Evolutionary conservation across 2,888 invertebrate genomes (phyloP).

Genomic region (Nomada ruficornis): DNA sequence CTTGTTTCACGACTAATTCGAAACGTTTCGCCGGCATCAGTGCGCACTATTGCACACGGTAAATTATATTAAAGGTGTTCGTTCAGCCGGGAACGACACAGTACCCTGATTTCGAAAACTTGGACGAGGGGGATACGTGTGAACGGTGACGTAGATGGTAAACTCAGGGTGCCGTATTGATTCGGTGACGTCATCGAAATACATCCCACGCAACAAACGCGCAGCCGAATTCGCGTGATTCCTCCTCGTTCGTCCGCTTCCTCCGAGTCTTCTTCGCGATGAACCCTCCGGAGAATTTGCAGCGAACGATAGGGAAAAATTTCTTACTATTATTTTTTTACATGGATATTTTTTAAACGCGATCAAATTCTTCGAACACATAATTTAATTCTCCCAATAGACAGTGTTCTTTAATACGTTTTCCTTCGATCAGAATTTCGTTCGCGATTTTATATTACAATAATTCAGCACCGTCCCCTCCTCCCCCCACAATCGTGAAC

Average conservation of each 20-base stretch:
- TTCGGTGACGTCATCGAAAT: constrained; percentile 68
- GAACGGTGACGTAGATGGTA: constrained; percentile 64
- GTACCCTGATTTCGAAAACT: constrained; percentile 45
- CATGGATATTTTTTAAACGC: not conserved
- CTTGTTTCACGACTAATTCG: constrained; percentile 18
- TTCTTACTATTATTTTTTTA: too few species aligned
- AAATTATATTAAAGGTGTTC: constrained; percentile 33
- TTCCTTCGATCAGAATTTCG: not conserved
- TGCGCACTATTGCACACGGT: not conserved
- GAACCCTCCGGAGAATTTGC: not conserved
- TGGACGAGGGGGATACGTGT: constrained; percentile 24
- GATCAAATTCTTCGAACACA: too few species aligned
- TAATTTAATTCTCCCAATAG: not conserved
- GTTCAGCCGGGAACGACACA: constrained; percentile 23
- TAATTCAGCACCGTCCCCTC: not conserved
- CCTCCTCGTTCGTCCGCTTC: not conserved
- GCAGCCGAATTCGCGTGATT: constrained; percentile 19
- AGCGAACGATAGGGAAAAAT: not conserved
- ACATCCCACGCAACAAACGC: constrained; percentile 43
- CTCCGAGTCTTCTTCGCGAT: not conserved
- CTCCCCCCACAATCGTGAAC: too few species aligned
- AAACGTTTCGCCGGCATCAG: not conserved
- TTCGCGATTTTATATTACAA: not conserved
- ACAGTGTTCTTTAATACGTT: not conserved
- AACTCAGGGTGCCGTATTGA: constrained; percentile 61